Conservation (phyloP, 2,888 invertebrate species). For the Syrista parreyssii region DNA sequence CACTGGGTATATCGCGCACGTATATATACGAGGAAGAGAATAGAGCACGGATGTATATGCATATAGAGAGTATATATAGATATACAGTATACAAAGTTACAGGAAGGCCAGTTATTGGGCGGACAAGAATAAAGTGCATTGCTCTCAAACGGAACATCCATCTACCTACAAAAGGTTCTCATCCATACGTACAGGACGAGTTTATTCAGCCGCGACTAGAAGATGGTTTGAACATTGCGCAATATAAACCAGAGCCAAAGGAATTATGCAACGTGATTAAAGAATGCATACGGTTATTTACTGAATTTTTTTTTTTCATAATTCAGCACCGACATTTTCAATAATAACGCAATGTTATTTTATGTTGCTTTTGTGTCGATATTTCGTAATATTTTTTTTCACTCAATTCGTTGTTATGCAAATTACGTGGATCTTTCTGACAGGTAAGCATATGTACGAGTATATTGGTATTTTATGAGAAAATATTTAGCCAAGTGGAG, state of each 20-base stretch:
- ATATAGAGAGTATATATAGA: not conserved
- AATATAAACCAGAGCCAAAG: slow-evolving; percentile 11
- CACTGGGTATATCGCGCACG: not conserved
- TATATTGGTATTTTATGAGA: not conserved
- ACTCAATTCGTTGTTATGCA: not conserved
- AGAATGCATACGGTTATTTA: not conserved
- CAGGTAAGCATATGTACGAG: not conserved
- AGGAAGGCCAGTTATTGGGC: slow-evolving; percentile 44
- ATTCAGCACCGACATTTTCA: not conserved
- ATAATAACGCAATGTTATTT: not conserved
- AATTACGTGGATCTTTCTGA: not conserved
- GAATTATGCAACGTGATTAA: slow-evolving; percentile 13
- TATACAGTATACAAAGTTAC: not conserved
- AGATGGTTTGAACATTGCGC: slow-evolving; percentile 8
- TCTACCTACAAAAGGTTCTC: slow-evolving; percentile 15
- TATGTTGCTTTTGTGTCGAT: not conserved
- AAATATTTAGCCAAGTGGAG: not conserved
- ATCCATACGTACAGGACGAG: slow-evolving; percentile 6
- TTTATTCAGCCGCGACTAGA: slow-evolving; percentile 7
- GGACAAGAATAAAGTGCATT: slow-evolving; percentile 49
- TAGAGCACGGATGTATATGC: not conserved
- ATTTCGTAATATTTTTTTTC: not conserved
- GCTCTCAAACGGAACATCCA: slow-evolving; percentile 39
- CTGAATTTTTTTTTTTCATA: not conserved
- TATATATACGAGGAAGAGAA: not conserved